These are phyloP conservation scores for Toxonevra muliebris DNA, from an alignment of 2,888 invertebrate species.

Conservation along the genomic window DNA sequence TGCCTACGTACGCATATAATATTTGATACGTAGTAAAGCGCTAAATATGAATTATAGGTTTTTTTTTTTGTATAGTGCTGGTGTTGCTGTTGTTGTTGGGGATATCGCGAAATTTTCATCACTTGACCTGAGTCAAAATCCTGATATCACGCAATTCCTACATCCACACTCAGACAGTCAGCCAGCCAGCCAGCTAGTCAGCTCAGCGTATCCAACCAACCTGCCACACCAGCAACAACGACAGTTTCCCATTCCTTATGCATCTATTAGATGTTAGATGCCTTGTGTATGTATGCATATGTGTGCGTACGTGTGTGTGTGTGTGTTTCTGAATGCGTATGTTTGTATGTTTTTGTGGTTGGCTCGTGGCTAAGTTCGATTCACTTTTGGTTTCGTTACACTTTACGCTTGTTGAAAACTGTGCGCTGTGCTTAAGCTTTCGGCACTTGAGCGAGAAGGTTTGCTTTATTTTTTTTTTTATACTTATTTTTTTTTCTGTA, in stretches of 20 bases:
- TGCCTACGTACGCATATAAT: no score
- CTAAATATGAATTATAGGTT: not conserved
- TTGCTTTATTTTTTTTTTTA: not conserved
- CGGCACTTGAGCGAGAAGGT: conserved; percentile 1
- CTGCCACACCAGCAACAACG: conserved; percentile 16
- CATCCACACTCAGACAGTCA: not conserved
- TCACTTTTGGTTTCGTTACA: no score
- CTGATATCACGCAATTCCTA: conserved; percentile 55
- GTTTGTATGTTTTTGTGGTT: conserved; percentile 15
- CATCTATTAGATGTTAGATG: not conserved
- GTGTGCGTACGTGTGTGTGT: conserved; percentile 4
- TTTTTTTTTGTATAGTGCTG: not conserved
- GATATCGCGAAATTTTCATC: conserved; percentile 46
- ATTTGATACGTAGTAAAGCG: no score
- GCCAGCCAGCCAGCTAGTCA: conserved; percentile 4
- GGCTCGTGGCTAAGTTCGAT: not conserved
- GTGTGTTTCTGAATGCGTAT: not conserved
- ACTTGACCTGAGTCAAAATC: conserved; percentile 46
- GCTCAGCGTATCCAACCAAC: not conserved
- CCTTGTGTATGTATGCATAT: not conserved
- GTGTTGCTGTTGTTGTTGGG: not conserved
- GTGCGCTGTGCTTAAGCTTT: no score
- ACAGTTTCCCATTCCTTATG: not conserved
- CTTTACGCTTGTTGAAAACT: no score
- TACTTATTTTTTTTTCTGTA: not conserved